These are phyloP conservation scores for Pyralis farinalis DNA, from an alignment of 2,888 invertebrate species.

Conservation along the genomic window DNA sequence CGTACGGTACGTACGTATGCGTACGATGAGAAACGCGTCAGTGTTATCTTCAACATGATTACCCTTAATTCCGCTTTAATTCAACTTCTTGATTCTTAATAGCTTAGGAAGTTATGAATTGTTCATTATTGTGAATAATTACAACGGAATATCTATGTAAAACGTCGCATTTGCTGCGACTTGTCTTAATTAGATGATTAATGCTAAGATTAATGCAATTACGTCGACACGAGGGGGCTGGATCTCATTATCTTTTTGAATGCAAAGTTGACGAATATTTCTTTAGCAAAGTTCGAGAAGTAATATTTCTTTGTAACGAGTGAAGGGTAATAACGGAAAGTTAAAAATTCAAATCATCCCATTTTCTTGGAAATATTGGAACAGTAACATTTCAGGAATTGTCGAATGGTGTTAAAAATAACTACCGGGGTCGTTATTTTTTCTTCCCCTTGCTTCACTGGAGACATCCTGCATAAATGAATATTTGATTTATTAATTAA, in stretches of 20 bases:
- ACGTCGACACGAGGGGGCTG: constrained; percentile 30
- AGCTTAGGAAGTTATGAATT: not conserved
- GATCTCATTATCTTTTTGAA: constrained; percentile 26
- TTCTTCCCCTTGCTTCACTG: constrained; percentile 34
- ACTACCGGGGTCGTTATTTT: constrained; percentile 24
- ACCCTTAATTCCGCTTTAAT: not conserved
- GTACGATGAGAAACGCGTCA: not conserved
- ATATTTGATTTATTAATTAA: constrained; percentile 71
- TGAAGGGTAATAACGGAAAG: constrained; percentile 10
- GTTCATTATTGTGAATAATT: constrained; percentile 3
- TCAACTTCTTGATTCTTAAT: not conserved
- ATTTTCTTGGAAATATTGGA: not conserved
- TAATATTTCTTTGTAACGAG: not conserved
- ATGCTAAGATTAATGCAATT: constrained; percentile 45
- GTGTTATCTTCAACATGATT: not conserved
- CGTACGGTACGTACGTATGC: too few relatives aligned
- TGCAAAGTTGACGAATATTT: constrained; percentile 32
- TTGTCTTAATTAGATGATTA: constrained; percentile 42
- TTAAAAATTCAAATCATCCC: constrained; percentile 8
- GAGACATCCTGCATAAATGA: constrained; percentile 62
- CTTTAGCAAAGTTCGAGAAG: constrained; percentile 13
- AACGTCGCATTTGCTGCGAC: constrained; percentile 17
- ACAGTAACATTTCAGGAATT: constrained; percentile 11
- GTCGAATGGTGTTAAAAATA: constrained; percentile 21
- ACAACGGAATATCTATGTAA: constrained; percentile 1